Percentiles rank a stretch among this genome's conserved stretches.
Conservation (phyloP, 2,888 invertebrate genomes). For the Oscheius sp. region DNA sequence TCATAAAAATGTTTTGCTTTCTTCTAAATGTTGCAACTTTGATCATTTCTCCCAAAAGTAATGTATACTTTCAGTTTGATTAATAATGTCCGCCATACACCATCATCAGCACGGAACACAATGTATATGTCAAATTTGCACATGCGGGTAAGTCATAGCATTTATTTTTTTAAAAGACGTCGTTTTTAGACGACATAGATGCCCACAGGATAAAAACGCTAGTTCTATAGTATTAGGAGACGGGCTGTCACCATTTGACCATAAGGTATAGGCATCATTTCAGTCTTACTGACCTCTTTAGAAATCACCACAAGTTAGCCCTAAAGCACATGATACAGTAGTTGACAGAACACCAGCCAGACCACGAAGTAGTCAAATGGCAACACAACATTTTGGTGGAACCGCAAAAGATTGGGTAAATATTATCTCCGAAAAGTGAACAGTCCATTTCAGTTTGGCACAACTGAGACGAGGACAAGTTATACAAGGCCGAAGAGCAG, state of each 20-base stretch:
- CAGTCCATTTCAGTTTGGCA: slow-evolving; percentile 10
- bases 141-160: slow-evolving; percentile 64
- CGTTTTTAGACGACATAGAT: slow-evolving; percentile 63
- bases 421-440: background rate
- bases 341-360: background rate
- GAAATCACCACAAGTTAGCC: slow-evolving; percentile 22
- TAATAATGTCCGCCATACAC: background rate
- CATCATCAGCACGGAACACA: slow-evolving; percentile 60
- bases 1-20: background rate
- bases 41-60: too few relatives aligned
- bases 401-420: slow-evolving; percentile 3
- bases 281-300: background rate
- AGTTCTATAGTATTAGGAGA: slow-evolving; percentile 61
- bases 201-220: slow-evolving; percentile 67
- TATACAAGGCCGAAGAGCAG: slow-evolving; percentile 27
- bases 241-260: slow-evolving; percentile 19
- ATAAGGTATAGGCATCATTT: background rate
- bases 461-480: slow-evolving; percentile 17
- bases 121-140: slow-evolving; percentile 72
- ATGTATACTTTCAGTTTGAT: background rate
- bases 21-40: too few relatives aligned
- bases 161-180: background rate
- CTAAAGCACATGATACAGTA: background rate
- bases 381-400: slow-evolving; percentile 8
- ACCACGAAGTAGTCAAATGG: slow-evolving; percentile 9